Percentiles rank a stretch among this genome's conserved stretches.
These are phyloP conservation scores for Virgularia gustaviana DNA, from an alignment of 92 coral and sea anemone genomes.

Conservation along the genomic window DNA sequence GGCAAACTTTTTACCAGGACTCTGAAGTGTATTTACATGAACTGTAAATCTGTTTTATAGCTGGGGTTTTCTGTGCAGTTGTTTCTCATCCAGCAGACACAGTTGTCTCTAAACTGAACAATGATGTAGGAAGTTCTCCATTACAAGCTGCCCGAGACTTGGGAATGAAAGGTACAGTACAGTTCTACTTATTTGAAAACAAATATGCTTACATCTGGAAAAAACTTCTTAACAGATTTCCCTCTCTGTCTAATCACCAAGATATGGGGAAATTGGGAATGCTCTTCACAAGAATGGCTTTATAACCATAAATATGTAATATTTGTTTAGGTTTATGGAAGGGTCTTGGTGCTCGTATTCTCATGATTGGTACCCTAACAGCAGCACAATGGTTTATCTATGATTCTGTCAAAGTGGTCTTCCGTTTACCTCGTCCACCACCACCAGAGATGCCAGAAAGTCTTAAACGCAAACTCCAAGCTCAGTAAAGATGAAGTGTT, in stretches of 20 bases:
- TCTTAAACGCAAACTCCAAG: constrained; percentile 65
- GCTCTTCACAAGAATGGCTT: too few species aligned
- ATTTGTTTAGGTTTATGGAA: constrained; percentile 77
- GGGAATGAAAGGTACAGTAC: constrained; percentile 82
- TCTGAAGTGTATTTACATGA: neutral
- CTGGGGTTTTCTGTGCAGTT: constrained; percentile 97
- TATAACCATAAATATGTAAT: neutral
- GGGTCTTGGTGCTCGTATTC: constrained; percentile 98
- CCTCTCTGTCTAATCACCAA: too few species aligned
- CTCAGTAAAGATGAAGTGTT: constrained; percentile 7
- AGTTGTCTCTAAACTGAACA: constrained; percentile 94
- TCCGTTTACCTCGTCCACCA: constrained; percentile 99
- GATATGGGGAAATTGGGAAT: too few species aligned
- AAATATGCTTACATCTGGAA: neutral
- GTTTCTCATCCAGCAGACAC: constrained; percentile 99
- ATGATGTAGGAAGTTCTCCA: constrained; percentile 91
- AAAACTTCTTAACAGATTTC: neutral
- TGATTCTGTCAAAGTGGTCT: constrained; percentile 93
- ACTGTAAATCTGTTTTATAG: constrained; percentile 43
- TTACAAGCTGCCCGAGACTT: constrained; percentile 90
- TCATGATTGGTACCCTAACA: constrained; percentile 98
- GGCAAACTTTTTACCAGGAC: neutral
- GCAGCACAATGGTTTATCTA: constrained; percentile 99
- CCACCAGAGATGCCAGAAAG: constrained; percentile 99
- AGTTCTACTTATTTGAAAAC: too few species aligned